Conservation (phyloP, 2,888 invertebrate genomes). For the Hirtodrosophila confusa region DNA sequence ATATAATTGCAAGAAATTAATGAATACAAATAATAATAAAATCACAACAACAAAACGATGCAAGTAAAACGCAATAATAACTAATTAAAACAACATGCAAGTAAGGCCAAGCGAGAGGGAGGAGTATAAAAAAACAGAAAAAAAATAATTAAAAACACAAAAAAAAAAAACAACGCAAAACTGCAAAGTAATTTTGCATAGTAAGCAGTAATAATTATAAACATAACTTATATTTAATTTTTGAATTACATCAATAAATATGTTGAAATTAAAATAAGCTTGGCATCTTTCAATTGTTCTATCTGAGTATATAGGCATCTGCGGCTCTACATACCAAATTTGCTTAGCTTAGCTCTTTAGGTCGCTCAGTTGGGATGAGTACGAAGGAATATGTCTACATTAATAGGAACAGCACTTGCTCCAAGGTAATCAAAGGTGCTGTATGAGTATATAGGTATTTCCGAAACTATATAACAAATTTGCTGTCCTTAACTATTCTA, state of each 20-base stretch:
- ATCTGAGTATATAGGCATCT: no score
- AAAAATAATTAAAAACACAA: constrained; percentile 27
- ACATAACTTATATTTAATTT: constrained; percentile 78
- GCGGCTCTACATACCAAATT: no score
- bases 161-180: constrained; percentile 57
- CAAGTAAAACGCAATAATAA: constrained; percentile 43
- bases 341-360: no score
- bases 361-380: no score
- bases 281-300: constrained; percentile 1
- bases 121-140: constrained; percentile 30
- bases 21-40: constrained; percentile 14
- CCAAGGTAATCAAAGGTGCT: no score
- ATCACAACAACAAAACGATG: constrained; percentile 31
- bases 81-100: constrained; percentile 28
- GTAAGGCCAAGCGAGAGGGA: constrained; percentile 45
- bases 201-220: constrained; percentile 75
- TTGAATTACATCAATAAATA: constrained; percentile 83
- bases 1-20: constrained; percentile 31
- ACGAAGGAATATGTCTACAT: no score
- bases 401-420: no score
- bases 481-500: no score
- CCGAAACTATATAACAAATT: no score
- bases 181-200: constrained; percentile 82
- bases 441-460: no score
- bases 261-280: constrained; percentile 74